phyloP scores from a whole-genome alignment of 1,140 invertebrate genomes.

The Vanessa atalanta region DNA sequence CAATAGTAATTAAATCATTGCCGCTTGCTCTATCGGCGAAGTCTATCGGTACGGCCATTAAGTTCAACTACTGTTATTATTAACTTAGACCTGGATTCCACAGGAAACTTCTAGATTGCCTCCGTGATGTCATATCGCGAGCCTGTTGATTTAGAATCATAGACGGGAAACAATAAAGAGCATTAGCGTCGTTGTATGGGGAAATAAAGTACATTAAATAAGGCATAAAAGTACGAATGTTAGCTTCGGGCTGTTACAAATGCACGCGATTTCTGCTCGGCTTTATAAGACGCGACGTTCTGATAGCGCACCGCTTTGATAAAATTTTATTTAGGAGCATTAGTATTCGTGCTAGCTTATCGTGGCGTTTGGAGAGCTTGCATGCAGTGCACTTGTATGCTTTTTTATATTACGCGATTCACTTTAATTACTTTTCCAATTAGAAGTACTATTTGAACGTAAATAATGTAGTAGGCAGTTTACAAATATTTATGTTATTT shows the following conservation, averaged over 20 bases:
- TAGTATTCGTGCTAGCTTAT: conserved; percentile 65
- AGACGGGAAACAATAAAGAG: conserved; percentile 28
- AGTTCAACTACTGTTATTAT: conserved; percentile 59
- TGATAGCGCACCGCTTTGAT: conserved; percentile 58
- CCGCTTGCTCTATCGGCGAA: conserved; percentile 42
- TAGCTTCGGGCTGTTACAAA: conserved; percentile 31
- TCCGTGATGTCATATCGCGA: conserved; percentile 37
- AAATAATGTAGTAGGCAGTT: background rate
- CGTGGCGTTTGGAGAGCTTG: conserved; percentile 33
- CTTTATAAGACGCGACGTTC: conserved; percentile 48
- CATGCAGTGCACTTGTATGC: conserved; percentile 11
- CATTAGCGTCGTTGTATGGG: conserved; percentile 21
- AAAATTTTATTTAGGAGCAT: conserved; percentile 68
- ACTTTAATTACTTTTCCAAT: conserved; percentile 1
- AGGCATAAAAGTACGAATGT: conserved; percentile 31
- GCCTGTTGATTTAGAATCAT: conserved; percentile 39
- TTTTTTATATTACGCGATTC: conserved; percentile 1
- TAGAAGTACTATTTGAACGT: background rate
- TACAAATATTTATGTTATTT: too few relatives aligned
- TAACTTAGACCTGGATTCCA: conserved; percentile 53
- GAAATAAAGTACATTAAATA: conserved; percentile 35
- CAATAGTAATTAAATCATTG: conserved; percentile 59
- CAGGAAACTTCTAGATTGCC: conserved; percentile 49
- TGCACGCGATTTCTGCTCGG: conserved; percentile 36
- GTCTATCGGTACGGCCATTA: conserved; percentile 53